A percentile compares a stretch with the other conserved stretches of the same genome.
Conservation (phyloP, 2,888 invertebrate species). For the Ctenicera cuprea region DNA sequence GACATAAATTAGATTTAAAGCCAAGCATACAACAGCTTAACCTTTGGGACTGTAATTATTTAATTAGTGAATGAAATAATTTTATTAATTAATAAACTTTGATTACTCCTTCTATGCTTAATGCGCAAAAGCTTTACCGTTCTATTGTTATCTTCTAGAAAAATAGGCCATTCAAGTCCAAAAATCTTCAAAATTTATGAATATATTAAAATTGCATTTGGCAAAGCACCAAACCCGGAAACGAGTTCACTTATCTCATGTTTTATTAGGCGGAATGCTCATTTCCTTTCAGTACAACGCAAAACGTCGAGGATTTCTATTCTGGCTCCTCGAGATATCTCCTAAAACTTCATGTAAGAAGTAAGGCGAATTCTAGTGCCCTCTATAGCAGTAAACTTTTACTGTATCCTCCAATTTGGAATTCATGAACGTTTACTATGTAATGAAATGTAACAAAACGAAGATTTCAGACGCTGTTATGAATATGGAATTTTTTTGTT, state of each 20-base stretch:
- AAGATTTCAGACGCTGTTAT: conserved; percentile 1
- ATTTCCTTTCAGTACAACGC: conserved; percentile 43
- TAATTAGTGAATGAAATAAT: not conserved
- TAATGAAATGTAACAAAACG: conserved; percentile 16
- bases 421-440: conserved; percentile 22
- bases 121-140: too few relatives aligned
- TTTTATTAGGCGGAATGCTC: conserved; percentile 41
- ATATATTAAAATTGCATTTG: conserved; percentile 45
- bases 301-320: conserved; percentile 15
- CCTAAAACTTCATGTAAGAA: conserved; percentile 25
- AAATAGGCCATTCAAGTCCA: not conserved
- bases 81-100: not conserved
- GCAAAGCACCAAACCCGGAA: conserved; percentile 42
- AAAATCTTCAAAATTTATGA: conserved; percentile 34
- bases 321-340: conserved; percentile 22
- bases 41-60: conserved; percentile 6
- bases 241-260: conserved; percentile 39
- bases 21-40: conserved; percentile 7
- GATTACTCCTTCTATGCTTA: not conserved
- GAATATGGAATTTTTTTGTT: conserved; percentile 1
- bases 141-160: too few relatives aligned
- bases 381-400: conserved; percentile 24
- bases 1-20: conserved; percentile 16
- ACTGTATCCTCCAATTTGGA: conserved; percentile 9
- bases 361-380: conserved; percentile 14